Evolutionary conservation across 2,113 vertebrate species (phyloP).

Genomic region (Cygnus buccinator): DNA sequence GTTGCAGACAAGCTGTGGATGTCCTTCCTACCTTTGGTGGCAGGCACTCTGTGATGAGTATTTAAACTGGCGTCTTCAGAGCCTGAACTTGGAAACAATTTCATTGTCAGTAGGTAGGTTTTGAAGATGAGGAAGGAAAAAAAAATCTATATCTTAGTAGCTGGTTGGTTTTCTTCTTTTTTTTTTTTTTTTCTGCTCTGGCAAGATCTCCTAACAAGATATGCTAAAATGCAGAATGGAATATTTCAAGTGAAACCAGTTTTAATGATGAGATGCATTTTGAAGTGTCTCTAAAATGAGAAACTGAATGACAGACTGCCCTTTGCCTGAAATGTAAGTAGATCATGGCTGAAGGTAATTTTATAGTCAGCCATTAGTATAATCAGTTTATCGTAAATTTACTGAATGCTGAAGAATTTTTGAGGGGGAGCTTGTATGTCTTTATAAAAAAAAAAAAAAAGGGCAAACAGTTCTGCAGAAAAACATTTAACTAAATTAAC

Average conservation of each 20-base stretch:
- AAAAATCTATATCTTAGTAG: not conserved
- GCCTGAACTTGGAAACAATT: not conserved
- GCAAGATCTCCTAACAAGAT: not conserved
- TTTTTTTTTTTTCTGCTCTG: not conserved
- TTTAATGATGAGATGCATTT: not conserved
- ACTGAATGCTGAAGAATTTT: not conserved
- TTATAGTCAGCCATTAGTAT: not conserved
- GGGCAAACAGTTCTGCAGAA: not conserved
- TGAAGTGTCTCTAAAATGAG: not conserved
- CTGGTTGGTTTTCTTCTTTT: not conserved
- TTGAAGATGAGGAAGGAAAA: not conserved
- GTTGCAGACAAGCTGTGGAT: not conserved
- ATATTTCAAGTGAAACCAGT: conserved; percentile 1
- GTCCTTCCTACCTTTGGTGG: not conserved
- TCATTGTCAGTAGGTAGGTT: not conserved
- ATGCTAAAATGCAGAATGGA: not conserved
- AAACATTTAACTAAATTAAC: not conserved
- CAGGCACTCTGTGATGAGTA: not conserved
- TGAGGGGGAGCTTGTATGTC: not conserved
- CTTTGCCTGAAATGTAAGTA: conserved; percentile 21
- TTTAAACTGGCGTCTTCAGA: not conserved
- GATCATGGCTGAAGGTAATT: not conserved
- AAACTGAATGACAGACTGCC: not conserved
- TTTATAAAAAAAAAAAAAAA: not conserved
- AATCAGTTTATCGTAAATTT: not conserved